Evolutionary conservation across 2,113 vertebrate genomes (phyloP).

Genomic region (Uropsilus gracilis): DNA sequence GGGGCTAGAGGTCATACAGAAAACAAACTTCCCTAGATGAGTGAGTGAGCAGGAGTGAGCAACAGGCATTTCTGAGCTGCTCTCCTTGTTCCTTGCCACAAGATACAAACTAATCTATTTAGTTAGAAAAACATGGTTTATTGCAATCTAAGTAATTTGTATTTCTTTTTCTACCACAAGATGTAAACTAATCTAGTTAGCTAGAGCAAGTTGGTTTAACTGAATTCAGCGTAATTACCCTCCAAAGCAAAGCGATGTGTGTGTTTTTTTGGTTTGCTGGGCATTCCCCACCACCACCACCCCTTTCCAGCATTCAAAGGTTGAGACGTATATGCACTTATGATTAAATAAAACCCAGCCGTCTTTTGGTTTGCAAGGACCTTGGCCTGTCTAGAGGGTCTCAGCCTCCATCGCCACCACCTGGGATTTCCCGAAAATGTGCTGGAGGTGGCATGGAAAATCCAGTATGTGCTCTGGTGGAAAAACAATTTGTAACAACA

Average conservation of each 20-base stretch:
- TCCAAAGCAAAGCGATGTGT: slow-evolving; percentile 78
- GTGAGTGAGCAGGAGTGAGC: slow-evolving; percentile 40
- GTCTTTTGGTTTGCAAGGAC: slow-evolving; percentile 10
- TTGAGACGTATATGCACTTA: slow-evolving; percentile 60
- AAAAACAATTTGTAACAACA: slow-evolving; percentile 86
- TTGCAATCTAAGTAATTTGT: slow-evolving; percentile 84
- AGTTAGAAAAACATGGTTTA: slow-evolving; percentile 85
- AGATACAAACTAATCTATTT: slow-evolving; percentile 84
- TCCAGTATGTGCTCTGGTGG: slow-evolving; percentile 77
- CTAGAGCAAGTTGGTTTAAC: slow-evolving; percentile 81
- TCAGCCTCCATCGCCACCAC: slow-evolving; percentile 64
- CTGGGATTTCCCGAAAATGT: slow-evolving; percentile 78
- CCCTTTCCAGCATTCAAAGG: slow-evolving; percentile 63
- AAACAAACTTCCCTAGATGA: slow-evolving; percentile 41
- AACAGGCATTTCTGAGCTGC: slow-evolving; percentile 19
- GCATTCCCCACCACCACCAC: not conserved
- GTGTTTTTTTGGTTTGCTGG: slow-evolving; percentile 65
- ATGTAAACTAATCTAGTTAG: slow-evolving; percentile 85
- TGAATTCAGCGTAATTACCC: slow-evolving; percentile 79
- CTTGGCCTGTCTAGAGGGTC: slow-evolving; percentile 72
- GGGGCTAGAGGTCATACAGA: slow-evolving; percentile 56
- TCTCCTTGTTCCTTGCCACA: slow-evolving; percentile 65
- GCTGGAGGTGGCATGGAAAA: slow-evolving; percentile 81
- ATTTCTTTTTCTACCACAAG: slow-evolving; percentile 84
- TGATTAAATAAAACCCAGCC: slow-evolving; percentile 79